Evolutionary conservation across 2,113 vertebrate genomes (phyloP).

Genomic region (Crotalus tigris): DNA sequence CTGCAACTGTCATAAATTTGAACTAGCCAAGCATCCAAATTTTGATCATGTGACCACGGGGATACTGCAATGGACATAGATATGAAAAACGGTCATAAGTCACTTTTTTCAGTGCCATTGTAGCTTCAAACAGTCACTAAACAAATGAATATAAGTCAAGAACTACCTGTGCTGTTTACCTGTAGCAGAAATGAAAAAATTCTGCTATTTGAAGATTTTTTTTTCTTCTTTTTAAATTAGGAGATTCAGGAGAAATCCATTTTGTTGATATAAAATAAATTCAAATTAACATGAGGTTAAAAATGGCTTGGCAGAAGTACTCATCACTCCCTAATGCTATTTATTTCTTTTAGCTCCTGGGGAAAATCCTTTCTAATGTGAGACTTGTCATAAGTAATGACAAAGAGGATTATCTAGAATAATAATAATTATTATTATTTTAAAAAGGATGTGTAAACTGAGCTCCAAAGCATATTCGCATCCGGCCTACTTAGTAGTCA

Average conservation of each 20-base stretch:
- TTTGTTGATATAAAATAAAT: background rate
- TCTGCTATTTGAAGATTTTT: background rate
- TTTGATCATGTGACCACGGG: background rate
- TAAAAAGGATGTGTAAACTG: slow-evolving; percentile 41
- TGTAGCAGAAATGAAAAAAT: background rate
- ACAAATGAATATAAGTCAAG: background rate
- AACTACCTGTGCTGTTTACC: background rate
- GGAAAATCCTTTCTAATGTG: slow-evolving; percentile 39
- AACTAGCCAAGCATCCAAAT: background rate
- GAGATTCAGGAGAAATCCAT: background rate
- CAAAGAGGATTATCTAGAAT: slow-evolving; percentile 55
- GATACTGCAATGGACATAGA: background rate
- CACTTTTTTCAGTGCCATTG: background rate
- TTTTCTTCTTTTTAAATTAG: background rate
- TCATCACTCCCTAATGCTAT: slow-evolving; percentile 30
- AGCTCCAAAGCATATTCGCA: slow-evolving; percentile 32
- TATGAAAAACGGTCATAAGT: background rate
- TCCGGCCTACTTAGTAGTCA: slow-evolving; percentile 27
- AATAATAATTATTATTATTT: slow-evolving; percentile 47
- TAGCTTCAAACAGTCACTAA: background rate
- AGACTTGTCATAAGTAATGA: slow-evolving; percentile 41
- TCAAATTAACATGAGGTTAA: background rate
- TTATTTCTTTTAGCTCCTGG: slow-evolving; percentile 1
- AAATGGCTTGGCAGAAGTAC: slow-evolving; percentile 20
- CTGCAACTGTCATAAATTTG: background rate